Conservation (phyloP, 2,113 vertebrate genomes). For the Galbula dea region DNA sequence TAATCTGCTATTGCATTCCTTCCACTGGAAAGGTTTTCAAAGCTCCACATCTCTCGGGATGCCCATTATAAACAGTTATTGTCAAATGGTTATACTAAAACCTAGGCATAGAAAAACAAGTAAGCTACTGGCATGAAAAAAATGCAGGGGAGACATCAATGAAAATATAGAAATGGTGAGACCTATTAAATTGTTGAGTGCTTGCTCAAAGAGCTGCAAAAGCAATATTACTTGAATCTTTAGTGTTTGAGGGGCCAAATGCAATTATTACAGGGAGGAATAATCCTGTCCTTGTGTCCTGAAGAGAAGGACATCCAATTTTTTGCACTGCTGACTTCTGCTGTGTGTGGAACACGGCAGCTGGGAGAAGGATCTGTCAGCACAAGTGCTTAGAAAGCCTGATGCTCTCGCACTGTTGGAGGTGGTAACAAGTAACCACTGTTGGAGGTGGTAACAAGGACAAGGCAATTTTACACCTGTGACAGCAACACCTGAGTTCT, state of each 20-base stretch:
- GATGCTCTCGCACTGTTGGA: rapidly evolving
- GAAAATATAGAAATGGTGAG: background rate
- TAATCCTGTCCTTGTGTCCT: background rate
- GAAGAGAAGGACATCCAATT: background rate
- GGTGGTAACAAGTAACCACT: rapidly evolving
- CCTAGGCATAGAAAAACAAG: background rate
- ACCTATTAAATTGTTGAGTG: background rate
- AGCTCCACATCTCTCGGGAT: background rate
- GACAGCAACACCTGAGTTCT: background rate
- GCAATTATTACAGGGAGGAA: background rate
- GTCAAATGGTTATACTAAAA: background rate
- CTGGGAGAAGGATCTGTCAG: background rate
- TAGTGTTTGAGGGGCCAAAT: background rate
- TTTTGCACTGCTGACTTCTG: background rate
- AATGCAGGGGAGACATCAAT: background rate
- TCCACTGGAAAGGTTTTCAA: background rate
- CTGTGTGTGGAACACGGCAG: background rate
- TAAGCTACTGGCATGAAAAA: background rate
- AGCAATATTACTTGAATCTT: background rate
- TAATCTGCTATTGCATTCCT: background rate
- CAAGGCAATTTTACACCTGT: background rate
- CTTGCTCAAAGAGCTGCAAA: background rate
- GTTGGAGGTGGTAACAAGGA: background rate
- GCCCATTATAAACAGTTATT: background rate
- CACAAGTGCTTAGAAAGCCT: background rate